Conservation (phyloP, 2,888 invertebrate genomes). For the Hipparchia sbordonii region DNA sequence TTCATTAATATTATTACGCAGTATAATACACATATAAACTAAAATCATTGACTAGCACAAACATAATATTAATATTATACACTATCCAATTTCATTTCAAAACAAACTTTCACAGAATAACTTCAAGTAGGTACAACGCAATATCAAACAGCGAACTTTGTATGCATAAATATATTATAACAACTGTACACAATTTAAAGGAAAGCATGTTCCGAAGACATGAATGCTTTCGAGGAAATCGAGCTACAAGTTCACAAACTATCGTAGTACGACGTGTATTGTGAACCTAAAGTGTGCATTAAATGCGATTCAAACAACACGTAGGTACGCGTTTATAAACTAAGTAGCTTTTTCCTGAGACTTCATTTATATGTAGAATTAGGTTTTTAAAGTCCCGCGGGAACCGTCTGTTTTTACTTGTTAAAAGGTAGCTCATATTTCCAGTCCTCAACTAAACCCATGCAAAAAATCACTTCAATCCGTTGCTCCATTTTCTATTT, state of each 20-base stretch:
- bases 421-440: too few species aligned
- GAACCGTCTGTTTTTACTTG: too few species aligned
- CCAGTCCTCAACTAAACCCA: too few species aligned
- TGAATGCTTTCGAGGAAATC: constrained; percentile 7
- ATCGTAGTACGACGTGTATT: background rate
- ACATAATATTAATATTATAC: background rate
- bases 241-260: background rate
- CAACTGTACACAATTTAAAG: constrained; percentile 7
- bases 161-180: background rate
- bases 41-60: background rate
- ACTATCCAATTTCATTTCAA: constrained; percentile 5
- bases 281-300: background rate
- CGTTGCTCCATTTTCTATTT: too few species aligned
- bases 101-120: constrained; percentile 11
- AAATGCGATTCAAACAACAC: too few species aligned
- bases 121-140: background rate
- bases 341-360: too few species aligned
- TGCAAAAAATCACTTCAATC: too few species aligned
- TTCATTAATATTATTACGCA: too few species aligned
- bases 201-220: constrained; percentile 3
- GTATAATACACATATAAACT: background rate
- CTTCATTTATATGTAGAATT: too few species aligned
- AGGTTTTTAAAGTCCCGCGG: too few species aligned
- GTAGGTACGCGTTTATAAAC: too few species aligned
- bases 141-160: constrained; percentile 1